A percentile compares a stretch with the other conserved stretches of the same genome.
Conservation (phyloP, 2,797 vertebrate genomes). For the Gallinago nigripennis region DNA sequence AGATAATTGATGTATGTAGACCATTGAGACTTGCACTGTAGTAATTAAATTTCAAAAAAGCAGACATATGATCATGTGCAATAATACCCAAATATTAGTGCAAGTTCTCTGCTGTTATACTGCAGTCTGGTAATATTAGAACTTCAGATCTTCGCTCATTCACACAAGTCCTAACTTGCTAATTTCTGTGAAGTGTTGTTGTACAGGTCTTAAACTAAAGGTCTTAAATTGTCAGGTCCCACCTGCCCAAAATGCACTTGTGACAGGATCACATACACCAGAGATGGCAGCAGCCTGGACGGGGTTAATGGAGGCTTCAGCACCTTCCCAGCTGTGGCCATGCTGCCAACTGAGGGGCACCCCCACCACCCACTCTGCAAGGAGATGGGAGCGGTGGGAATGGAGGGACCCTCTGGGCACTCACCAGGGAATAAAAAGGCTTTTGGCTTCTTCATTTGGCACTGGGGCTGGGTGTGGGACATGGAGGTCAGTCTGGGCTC, state of each 20-base stretch:
- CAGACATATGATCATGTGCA: neutral
- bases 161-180: neutral
- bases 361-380: neutral
- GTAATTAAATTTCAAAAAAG: neutral
- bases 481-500: neutral
- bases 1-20: neutral
- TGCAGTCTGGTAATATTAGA: neutral
- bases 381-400: neutral
- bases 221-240: neutral
- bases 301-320: neutral
- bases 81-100: neutral
- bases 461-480: neutral
- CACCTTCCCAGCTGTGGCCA: neutral
- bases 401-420: no score
- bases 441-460: rapidly evolving
- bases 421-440: neutral
- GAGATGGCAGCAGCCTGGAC: neutral
- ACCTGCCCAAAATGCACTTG: neutral
- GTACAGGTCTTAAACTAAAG: neutral
- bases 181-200: neutral
- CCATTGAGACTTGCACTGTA: neutral
- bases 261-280: neutral
- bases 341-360: neutral
- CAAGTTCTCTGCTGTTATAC: neutral
- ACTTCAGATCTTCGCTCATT: neutral